Percentiles rank a stretch among this genome's conserved stretches.
Conservation (phyloP, 2,888 invertebrate species). For the Drosophila barbarae region DNA sequence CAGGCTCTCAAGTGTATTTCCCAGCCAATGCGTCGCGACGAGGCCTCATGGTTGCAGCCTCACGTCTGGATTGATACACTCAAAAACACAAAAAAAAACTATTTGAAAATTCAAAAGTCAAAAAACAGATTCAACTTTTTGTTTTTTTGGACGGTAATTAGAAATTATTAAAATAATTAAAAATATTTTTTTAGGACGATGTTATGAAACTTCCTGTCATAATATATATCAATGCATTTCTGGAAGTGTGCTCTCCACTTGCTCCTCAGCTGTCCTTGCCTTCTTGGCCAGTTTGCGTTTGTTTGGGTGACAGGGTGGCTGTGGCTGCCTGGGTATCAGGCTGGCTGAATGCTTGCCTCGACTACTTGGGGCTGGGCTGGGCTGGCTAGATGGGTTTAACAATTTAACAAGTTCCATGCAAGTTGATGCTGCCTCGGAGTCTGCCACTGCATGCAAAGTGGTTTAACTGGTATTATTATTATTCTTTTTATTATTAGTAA, state of each 20-base stretch:
- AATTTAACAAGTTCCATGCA: conserved; percentile 53
- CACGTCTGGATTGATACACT: conserved; percentile 16
- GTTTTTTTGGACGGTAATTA: not conserved
- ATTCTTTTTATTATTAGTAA: conserved; percentile 38
- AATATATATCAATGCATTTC: not conserved
- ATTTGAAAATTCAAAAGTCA: too few species aligned
- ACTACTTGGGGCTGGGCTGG: conserved; percentile 30
- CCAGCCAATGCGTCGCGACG: conserved; percentile 42
- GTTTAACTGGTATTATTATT: conserved; percentile 69
- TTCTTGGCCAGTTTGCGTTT: conserved; percentile 34
- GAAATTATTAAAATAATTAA: not conserved
- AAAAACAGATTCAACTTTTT: not conserved
- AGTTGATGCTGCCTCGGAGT: conserved; percentile 54
- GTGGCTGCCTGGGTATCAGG: conserved; percentile 38
- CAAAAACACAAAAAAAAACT: not conserved
- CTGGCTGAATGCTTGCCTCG: conserved; percentile 23
- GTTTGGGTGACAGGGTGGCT: conserved; percentile 49
- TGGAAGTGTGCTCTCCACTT: conserved; percentile 17
- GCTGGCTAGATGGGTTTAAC: conserved; percentile 40
- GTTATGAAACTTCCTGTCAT: too few species aligned
- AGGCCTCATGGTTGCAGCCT: conserved; percentile 4
- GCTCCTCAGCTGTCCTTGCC: conserved; percentile 27
- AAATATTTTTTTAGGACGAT: not conserved
- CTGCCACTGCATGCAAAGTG: conserved; percentile 67
- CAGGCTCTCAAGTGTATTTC: conserved; percentile 29